These are phyloP conservation scores for Petrosia ficiformis DNA, from an alignment of 37 sponge, comb jelly and placozoan genomes.

Conservation along the genomic window DNA sequence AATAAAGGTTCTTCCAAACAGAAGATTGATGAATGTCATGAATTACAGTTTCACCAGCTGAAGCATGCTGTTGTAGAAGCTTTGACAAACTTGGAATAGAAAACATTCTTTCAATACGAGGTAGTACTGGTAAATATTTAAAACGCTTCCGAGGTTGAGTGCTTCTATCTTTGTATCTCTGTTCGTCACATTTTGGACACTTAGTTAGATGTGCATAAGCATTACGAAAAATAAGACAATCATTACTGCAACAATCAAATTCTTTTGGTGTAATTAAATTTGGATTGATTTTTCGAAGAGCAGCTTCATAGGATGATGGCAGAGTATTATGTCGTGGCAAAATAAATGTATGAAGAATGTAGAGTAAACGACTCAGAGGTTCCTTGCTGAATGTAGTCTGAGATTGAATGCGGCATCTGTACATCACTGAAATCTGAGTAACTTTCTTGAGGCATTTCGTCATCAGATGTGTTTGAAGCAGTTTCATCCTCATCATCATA, in stretches of 20 bases:
- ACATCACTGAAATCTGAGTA: too few species aligned
- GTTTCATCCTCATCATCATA: too few species aligned
- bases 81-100: slow-evolving; percentile 13
- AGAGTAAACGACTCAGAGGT: slow-evolving; percentile 6
- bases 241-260: slow-evolving; percentile 29
- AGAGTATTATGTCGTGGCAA: slow-evolving; percentile 15
- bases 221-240: slow-evolving; percentile 17
- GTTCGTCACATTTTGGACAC: slow-evolving; percentile 17
- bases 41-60: neutral
- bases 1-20: slow-evolving; percentile 6
- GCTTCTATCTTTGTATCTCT: neutral
- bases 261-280: slow-evolving; percentile 2
- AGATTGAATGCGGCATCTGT: too few species aligned
- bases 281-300: slow-evolving; percentile 7
- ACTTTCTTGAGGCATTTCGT: too few species aligned
- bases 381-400: slow-evolving; percentile 28
- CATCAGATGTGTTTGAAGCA: too few species aligned
- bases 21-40: slow-evolving; percentile 23
- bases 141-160: slow-evolving; percentile 7
- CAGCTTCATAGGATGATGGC: slow-evolving; percentile 19
- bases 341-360: slow-evolving; percentile 7
- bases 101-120: slow-evolving; percentile 11
- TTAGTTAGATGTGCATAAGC: neutral
- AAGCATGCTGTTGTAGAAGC: slow-evolving; percentile 12
- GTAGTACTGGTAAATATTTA: slow-evolving; percentile 12